These are phyloP conservation scores for Pseudomugil gertrudae DNA, from an alignment of 2,797 vertebrate species.

Conservation along the genomic window DNA sequence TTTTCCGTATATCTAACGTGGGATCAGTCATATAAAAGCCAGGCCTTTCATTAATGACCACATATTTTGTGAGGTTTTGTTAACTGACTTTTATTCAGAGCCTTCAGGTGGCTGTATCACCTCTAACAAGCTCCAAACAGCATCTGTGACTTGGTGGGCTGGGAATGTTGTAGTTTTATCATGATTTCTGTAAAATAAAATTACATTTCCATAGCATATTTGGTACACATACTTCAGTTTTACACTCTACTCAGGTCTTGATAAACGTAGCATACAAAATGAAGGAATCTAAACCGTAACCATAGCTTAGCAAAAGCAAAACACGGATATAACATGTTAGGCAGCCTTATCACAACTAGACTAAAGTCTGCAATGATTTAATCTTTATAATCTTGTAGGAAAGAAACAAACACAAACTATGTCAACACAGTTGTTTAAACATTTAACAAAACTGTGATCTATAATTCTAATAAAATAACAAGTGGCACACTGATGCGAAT, in stretches of 20 bases:
- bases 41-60: background rate
- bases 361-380: background rate
- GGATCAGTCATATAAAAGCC: conserved; percentile 15
- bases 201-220: background rate
- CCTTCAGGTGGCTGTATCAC: background rate
- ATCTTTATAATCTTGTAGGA: background rate
- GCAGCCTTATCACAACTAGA: background rate
- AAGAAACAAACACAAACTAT: background rate
- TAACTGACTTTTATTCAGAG: background rate
- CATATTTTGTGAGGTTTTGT: background rate
- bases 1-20: conserved; percentile 7
- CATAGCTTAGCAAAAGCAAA: background rate
- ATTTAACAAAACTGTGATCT: background rate
- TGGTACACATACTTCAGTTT: background rate
- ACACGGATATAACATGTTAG: background rate
- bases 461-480: too few species aligned
- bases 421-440: too few species aligned
- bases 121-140: background rate
- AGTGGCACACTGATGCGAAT: conserved; percentile 22
- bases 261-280: background rate
- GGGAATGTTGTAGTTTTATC: background rate
- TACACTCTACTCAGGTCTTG: background rate
- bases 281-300: background rate
- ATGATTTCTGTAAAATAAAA: background rate
- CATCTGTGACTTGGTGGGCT: background rate